A percentile compares a stretch with the other conserved stretches of the same genome.
Conservation (phyloP, 2,888 invertebrate species). For the Octonoba sinensis region DNA sequence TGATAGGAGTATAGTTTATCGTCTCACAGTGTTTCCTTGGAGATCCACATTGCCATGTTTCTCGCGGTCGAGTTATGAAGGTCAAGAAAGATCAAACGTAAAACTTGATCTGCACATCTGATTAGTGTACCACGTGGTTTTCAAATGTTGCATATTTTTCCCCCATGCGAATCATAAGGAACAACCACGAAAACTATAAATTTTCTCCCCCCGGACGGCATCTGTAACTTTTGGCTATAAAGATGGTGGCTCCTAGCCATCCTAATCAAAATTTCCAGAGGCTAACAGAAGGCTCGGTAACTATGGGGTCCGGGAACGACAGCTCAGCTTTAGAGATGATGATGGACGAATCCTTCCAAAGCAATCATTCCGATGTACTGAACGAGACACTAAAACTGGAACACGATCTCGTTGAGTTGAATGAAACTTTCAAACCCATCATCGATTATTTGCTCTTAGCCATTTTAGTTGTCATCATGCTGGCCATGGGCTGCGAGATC, state of each 20-base stretch:
- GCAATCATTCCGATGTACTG: neutral
- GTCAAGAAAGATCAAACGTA: neutral
- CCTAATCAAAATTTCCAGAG: too few relatives aligned
- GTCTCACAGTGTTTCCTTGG: too few relatives aligned
- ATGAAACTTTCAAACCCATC: slow-evolving; percentile 22
- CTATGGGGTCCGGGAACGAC: neutral
- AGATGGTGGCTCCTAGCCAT: too few relatives aligned
- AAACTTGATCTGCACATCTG: neutral
- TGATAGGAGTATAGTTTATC: too few relatives aligned
- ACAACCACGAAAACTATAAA: too few relatives aligned
- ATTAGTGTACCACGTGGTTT: too few relatives aligned
- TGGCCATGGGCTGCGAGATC: slow-evolving; percentile 68
- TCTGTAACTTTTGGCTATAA: too few relatives aligned
- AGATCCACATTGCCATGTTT: too few relatives aligned
- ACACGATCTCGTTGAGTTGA: slow-evolving; percentile 10
- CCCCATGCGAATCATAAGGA: too few relatives aligned
- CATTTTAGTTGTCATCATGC: slow-evolving; percentile 67
- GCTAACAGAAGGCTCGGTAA: too few relatives aligned
- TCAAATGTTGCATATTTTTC: too few relatives aligned
- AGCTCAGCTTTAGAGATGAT: neutral
- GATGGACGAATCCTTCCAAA: neutral
- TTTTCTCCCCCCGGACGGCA: too few relatives aligned
- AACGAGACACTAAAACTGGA: slow-evolving; percentile 2
- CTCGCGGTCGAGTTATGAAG: neutral
- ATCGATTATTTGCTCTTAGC: slow-evolving; percentile 32